Conservation (phyloP, 2,113 vertebrate genomes). For the Lates calcarifer region DNA sequence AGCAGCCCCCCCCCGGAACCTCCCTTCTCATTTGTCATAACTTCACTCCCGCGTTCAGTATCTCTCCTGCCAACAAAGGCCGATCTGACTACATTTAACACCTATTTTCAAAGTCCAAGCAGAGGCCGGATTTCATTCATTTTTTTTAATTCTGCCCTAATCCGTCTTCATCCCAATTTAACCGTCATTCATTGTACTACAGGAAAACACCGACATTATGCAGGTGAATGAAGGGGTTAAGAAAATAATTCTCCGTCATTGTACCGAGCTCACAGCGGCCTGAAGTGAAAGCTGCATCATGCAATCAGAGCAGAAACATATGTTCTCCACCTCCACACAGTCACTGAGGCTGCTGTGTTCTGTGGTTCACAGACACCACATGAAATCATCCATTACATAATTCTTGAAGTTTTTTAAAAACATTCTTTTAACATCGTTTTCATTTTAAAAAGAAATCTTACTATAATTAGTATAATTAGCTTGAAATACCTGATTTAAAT, state of each 20-base stretch:
- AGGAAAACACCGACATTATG: slow-evolving; percentile 65
- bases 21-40: slow-evolving; percentile 33
- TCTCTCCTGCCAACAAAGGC: slow-evolving; percentile 42
- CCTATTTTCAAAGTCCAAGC: slow-evolving; percentile 19
- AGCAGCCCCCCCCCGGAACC: slow-evolving; percentile 7
- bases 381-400: slow-evolving; percentile 21
- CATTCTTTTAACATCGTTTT: no score
- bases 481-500: not conserved
- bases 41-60: slow-evolving; percentile 23
- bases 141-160: slow-evolving; percentile 14
- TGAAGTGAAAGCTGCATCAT: slow-evolving; percentile 45
- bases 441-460: not conserved
- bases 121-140: slow-evolving; percentile 33
- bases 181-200: slow-evolving; percentile 40
- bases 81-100: slow-evolving; percentile 44
- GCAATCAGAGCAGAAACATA: slow-evolving; percentile 87
- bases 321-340: slow-evolving; percentile 88
- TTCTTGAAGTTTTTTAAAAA: not conserved
- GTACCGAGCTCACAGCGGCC: slow-evolving; percentile 37
- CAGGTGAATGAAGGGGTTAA: slow-evolving; percentile 70
- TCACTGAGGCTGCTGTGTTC: slow-evolving; percentile 45
- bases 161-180: slow-evolving; percentile 51
- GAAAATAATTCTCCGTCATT: slow-evolving; percentile 68
- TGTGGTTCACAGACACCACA: slow-evolving; percentile 41
- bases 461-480: not conserved